Conservation (phyloP, 2,888 invertebrate genomes). For the Synanthedon formicaeformis region DNA sequence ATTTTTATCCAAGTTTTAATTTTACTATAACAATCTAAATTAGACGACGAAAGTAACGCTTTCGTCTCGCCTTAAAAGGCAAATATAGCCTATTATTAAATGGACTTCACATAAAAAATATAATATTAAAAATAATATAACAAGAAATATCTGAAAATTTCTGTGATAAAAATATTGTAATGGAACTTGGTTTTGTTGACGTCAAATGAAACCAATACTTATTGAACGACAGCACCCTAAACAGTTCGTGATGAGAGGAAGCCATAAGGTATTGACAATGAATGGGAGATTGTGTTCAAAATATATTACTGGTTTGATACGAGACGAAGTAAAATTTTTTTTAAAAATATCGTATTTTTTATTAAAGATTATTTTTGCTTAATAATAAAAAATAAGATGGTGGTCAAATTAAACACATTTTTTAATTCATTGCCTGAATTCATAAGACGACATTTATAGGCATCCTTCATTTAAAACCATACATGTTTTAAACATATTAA, state of each 20-base stretch:
- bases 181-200: background rate
- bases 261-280: background rate
- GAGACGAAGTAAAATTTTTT: background rate
- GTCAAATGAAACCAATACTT: conserved; percentile 5
- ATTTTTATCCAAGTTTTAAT: too few relatives aligned
- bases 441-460: too few relatives aligned
- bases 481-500: too few relatives aligned
- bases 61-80: too few relatives aligned
- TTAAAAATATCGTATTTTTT: background rate
- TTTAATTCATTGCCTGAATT: too few relatives aligned
- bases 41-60: too few relatives aligned
- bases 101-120: too few relatives aligned
- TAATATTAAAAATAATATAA: too few relatives aligned
- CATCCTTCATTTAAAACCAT: too few relatives aligned
- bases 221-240: conserved; percentile 7
- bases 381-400: background rate
- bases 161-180: background rate
- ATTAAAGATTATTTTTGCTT: background rate
- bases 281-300: background rate
- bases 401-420: background rate
- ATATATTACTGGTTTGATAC: background rate
- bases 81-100: too few relatives aligned
- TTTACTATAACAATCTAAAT: too few relatives aligned
- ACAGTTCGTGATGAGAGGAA: conserved; percentile 7
- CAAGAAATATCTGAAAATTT: background rate